These are phyloP conservation scores for Hemicentrotus pulcherrimus DNA, from an alignment of 35 echinoderm and acorn worm genomes.

Conservation along the genomic window DNA sequence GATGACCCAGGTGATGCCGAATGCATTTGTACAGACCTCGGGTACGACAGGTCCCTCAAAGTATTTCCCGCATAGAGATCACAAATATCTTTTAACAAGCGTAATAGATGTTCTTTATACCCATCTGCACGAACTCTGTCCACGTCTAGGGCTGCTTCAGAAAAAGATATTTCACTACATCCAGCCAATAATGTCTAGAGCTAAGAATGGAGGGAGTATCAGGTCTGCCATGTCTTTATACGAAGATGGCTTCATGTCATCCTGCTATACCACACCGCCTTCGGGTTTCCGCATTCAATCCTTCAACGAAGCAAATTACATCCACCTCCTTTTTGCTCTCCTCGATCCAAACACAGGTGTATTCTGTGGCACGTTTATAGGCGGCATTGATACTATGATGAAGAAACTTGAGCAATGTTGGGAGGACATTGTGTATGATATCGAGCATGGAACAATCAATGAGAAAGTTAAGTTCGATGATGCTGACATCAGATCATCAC, in stretches of 20 bases:
- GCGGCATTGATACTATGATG: constrained; percentile 9
- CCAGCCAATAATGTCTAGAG: constrained; percentile 7
- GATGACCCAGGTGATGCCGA: constrained; percentile 45
- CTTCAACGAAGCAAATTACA: constrained; percentile 19
- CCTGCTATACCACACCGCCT: constrained; percentile 36
- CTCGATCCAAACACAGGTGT: constrained; percentile 56
- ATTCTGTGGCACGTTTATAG: background rate
- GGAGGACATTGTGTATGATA: constrained; percentile 64
- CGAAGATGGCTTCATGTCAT: background rate
- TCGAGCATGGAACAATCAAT: constrained; percentile 60
- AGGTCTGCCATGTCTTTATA: background rate
- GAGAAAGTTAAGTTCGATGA: constrained; percentile 49
- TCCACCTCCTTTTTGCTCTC: constrained; percentile 63
- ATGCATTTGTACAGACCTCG: constrained; percentile 60
- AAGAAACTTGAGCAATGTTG: constrained; percentile 67
- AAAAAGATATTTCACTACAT: background rate
- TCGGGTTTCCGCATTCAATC: constrained; percentile 47
- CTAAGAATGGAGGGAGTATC: constrained; percentile 37
- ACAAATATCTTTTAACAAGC: too few species aligned
- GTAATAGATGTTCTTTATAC: too few species aligned
- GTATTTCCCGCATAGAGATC: constrained; percentile 52
- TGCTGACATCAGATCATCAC: constrained; percentile 34
- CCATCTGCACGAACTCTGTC: background rate
- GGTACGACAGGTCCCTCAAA: constrained; percentile 81
- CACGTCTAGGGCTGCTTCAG: constrained; percentile 14